A percentile compares a stretch with the other conserved stretches of the same genome.
Evolutionary conservation across 2,797 vertebrate genomes (phyloP).

Genomic region (Adelosebastes latens): DNA sequence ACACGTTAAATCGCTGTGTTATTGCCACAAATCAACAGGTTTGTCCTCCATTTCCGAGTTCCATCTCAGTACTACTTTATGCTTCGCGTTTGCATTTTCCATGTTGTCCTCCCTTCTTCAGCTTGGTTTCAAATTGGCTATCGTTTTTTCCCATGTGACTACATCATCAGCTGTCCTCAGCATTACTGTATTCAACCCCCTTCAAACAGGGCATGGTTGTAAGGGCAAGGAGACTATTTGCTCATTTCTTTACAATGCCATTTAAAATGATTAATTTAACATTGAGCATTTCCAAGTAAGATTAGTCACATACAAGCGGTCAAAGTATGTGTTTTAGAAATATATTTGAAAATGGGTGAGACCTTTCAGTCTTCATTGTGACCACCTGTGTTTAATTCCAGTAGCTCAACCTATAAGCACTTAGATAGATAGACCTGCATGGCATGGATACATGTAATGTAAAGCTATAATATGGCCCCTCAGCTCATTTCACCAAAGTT

Average conservation of each 20-base stretch:
- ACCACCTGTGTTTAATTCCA: background rate
- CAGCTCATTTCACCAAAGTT: background rate
- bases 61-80: too few species aligned
- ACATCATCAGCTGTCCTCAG: too few species aligned
- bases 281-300: background rate
- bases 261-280: background rate
- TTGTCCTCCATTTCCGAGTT: too few species aligned
- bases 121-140: too few species aligned
- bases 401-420: background rate
- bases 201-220: background rate
- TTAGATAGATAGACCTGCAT: constrained; percentile 6
- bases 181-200: background rate
- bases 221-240: background rate
- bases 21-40: too few species aligned
- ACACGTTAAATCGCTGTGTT: too few species aligned
- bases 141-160: too few species aligned
- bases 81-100: too few species aligned
- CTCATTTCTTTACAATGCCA: background rate
- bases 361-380: background rate
- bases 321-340: background rate
- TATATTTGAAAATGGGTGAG: background rate
- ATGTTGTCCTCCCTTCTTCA: too few species aligned
- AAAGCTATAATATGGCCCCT: background rate
- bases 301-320: background rate
- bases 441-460: background rate